phyloP scores from a whole-genome alignment of 2,888 invertebrate genomes.

The Erebia palarica region DNA sequence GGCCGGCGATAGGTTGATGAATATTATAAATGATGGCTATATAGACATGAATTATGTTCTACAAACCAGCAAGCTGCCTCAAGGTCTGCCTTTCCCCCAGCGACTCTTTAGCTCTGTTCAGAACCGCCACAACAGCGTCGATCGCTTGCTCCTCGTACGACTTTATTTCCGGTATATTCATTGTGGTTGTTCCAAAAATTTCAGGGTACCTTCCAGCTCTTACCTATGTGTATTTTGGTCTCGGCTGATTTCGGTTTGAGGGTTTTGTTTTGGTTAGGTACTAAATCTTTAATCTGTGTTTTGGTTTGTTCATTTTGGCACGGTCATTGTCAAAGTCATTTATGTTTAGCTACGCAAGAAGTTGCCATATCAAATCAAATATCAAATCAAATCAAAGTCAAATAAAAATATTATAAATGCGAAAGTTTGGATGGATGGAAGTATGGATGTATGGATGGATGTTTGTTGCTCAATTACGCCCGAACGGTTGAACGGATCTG shows the following conservation, averaged over 20 bases:
- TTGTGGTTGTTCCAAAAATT: constrained; percentile 34
- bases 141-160: constrained; percentile 62
- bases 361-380: too few species aligned
- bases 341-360: too few species aligned
- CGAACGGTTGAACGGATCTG: too few species aligned
- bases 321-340: not conserved
- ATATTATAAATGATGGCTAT: too few species aligned
- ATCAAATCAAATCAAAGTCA: too few species aligned
- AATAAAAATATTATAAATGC: too few species aligned
- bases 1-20: too few species aligned
- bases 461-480: too few species aligned
- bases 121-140: constrained; percentile 59
- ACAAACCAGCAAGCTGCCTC: constrained; percentile 59
- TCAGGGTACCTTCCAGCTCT: not conserved
- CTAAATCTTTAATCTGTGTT: not conserved
- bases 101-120: constrained; percentile 62
- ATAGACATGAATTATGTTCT: not conserved
- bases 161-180: constrained; percentile 60
- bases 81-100: constrained; percentile 58
- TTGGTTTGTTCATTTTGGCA: not conserved
- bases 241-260: not conserved
- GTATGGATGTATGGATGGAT: too few species aligned
- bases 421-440: too few species aligned
- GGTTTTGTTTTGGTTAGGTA: too few species aligned
- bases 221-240: not conserved